These are phyloP conservation scores for Anabacerthia variegaticeps DNA, from an alignment of 2,797 vertebrate species.

Conservation along the genomic window DNA sequence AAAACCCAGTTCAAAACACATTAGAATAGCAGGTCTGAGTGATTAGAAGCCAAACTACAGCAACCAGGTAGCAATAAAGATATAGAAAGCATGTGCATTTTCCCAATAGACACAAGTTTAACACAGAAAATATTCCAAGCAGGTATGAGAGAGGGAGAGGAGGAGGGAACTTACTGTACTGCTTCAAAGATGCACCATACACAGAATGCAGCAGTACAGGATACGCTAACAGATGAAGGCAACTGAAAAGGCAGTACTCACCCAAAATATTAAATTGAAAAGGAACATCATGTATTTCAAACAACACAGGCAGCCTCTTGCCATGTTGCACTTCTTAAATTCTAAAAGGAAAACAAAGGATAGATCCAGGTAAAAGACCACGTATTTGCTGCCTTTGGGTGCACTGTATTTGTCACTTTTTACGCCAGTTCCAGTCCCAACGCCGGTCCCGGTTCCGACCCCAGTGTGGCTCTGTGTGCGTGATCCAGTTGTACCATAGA, in stretches of 20 bases:
- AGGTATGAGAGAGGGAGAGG: constrained; percentile 10
- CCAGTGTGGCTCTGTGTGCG: constrained; percentile 73
- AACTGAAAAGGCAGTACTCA: constrained; percentile 80
- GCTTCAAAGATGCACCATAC: constrained; percentile 27
- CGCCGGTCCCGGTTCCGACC: constrained; percentile 41
- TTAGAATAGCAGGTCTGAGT: not conserved
- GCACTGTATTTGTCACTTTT: constrained; percentile 88
- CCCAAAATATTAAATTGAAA: constrained; percentile 99
- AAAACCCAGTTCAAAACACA: not conserved
- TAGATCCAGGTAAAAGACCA: constrained; percentile 99
- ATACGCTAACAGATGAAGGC: not conserved
- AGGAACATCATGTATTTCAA: constrained; percentile 99
- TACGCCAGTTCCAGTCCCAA: constrained; percentile 72
- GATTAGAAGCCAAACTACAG: not conserved
- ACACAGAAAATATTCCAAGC: constrained; percentile 47
- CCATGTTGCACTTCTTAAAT: constrained; percentile 99
- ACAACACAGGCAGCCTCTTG: constrained; percentile 97
- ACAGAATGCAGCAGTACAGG: constrained; percentile 25
- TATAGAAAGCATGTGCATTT: not conserved
- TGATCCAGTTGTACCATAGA: constrained; percentile 93
- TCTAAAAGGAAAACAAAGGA: constrained; percentile 99
- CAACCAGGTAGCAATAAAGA: not conserved
- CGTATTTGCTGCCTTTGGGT: constrained; percentile 96
- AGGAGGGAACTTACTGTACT: constrained; percentile 21
- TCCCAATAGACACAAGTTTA: not conserved